Base-by-base conservation (phyloP, 30 jellyfish, hydroid and myxozoan species). In the Clytia hemisphaerica region DNA sequence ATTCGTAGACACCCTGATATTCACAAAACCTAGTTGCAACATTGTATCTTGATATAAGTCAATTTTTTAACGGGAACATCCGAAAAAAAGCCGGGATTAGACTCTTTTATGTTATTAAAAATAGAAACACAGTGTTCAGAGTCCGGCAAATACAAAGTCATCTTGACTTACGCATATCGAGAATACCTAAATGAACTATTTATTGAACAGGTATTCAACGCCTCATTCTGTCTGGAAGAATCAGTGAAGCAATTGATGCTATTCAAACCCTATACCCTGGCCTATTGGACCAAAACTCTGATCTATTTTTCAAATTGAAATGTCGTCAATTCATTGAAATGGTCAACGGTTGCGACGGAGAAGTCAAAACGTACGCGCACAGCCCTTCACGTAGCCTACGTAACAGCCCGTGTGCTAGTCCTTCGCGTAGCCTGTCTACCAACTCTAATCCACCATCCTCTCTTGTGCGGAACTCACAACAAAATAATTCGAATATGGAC, bases 281-380 rank as follows among this genome's bases (percentile, higher is more conserved):
- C 25, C 57, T 88, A 50, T 35, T 88, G 21, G 94, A 80, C 47
- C 79, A 93, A 42, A 75, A 88, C 42, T 78, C 93, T 16, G 76
- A 76, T 46, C 64, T 88, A 53, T 60, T 75, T 18, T 88, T 88
- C 74, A 81, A 71, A 37, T 71, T 88, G 28, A 88, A 88, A 71
- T 88, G 97, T 60, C 71, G 97, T 34, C 97, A 88, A 72, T 88
- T 88, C 74, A 79, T 88, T 16, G 97, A 88, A 75, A 88, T 88
- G 97, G 97, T 88, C 61, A 80, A 84, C 26, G 97, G 97, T 30
- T 73, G 88, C 68, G 97, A 88, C 58, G 78, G 97, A 12, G 97
- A 88, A 42, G 93, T 79, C 28, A 75, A 76, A 42, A 92, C 97
- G 19, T 60, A 79, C 4, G 93, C 94, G 10, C 96, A 86, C 69